phyloP scores from a whole-genome alignment of 2,113 vertebrate genomes.

The Ranitomeya variabilis region DNA sequence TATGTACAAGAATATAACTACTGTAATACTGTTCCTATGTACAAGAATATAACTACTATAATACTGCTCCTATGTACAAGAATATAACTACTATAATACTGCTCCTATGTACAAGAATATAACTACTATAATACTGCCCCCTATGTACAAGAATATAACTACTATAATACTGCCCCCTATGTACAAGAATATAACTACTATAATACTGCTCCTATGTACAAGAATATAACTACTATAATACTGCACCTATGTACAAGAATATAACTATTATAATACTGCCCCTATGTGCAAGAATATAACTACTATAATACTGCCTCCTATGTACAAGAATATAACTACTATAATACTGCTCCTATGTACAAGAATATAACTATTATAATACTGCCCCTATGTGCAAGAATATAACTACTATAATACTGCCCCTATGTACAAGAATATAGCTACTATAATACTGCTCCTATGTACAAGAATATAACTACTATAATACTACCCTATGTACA shows the following conservation, averaged over 20 bases:
- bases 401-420: conserved; percentile 2
- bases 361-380: conserved; percentile 10
- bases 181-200: too few relatives aligned
- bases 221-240: conserved; percentile 8
- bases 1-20: too few relatives aligned
- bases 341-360: conserved; percentile 11
- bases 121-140: background rate
- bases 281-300: background rate
- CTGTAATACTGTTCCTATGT: too few relatives aligned
- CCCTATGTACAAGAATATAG: too few relatives aligned
- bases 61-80: too few relatives aligned
- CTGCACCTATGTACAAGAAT: background rate
- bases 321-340: background rate
- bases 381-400: background rate
- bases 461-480: too few relatives aligned
- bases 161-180: conserved; percentile 11
- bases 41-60: too few relatives aligned
- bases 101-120: background rate
- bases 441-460: too few relatives aligned
- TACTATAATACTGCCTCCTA: too few relatives aligned
- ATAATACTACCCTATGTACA: too few relatives aligned
- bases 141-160: background rate
- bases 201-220: too few relatives aligned
- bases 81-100: too few relatives aligned
- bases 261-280: background rate